phyloP scores from a whole-genome alignment of 64 coral and sea anemone genomes.

The Montipora cactus region DNA sequence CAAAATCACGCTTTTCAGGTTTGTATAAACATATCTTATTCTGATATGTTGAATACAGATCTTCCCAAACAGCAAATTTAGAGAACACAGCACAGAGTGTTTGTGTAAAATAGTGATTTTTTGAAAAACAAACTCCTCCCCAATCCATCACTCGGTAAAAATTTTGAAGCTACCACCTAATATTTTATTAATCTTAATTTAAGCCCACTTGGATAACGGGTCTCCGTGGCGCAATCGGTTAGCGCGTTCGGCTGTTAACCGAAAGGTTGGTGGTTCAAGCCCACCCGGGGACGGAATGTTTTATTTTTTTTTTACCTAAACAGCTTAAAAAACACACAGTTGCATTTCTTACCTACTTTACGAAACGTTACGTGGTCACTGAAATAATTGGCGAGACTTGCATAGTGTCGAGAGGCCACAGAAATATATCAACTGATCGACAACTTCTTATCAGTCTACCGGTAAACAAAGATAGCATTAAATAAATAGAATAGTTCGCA shows the following conservation, averaged over 20 bases:
- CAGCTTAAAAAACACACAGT: background rate
- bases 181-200: background rate
- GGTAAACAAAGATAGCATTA: no score
- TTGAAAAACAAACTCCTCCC: background rate
- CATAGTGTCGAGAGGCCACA: no score
- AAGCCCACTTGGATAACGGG: no score
- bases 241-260: conserved; percentile 98
- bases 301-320: background rate
- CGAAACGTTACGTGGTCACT: no score
- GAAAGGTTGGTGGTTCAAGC: conserved; percentile 97
- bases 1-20: conserved; percentile 36
- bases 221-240: conserved; percentile 99
- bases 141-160: background rate
- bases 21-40: background rate
- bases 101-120: no score
- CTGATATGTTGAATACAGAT: no score
- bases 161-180: background rate
- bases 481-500: no score
- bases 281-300: conserved; percentile 82
- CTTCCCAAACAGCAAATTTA: no score
- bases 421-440: no score
- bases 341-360: background rate
- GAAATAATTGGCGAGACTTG: no score
- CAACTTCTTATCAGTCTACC: no score
- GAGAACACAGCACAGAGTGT: no score